Evolutionary conservation across 2,797 vertebrate genomes (phyloP).

Genomic region (Ibycter americanus): DNA sequence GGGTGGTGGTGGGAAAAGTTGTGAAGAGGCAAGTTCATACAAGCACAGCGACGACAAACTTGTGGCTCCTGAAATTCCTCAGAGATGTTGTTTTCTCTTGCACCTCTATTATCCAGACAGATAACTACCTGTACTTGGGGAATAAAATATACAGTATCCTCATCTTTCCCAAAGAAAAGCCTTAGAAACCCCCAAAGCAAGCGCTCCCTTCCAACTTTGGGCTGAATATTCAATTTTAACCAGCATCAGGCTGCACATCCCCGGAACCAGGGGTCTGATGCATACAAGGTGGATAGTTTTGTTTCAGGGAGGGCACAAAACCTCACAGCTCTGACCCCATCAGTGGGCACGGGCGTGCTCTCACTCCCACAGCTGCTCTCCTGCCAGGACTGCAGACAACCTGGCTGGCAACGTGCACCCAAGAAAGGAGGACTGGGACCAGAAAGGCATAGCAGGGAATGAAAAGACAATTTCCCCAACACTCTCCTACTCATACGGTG

Average conservation of each 20-base stretch:
- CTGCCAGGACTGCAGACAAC: not conserved
- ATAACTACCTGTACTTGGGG: not conserved
- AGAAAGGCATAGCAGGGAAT: not conserved
- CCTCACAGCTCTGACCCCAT: not conserved
- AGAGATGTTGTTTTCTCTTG: not conserved
- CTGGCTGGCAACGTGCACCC: not conserved
- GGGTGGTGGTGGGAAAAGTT: not conserved
- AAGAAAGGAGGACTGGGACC: not conserved
- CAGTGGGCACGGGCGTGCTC: not conserved
- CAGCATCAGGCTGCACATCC: not conserved
- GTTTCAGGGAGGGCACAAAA: not conserved
- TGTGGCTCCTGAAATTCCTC: not conserved
- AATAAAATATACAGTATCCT: not conserved
- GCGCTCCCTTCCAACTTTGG: rapidly evolving
- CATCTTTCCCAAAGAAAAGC: not conserved
- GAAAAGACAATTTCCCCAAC: not conserved
- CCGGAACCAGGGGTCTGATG: not conserved
- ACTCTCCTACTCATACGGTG: not conserved
- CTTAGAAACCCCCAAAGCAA: not conserved
- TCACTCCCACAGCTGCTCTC: not conserved
- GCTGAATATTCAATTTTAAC: not conserved
- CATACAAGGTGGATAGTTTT: not conserved
- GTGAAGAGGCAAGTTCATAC: not conserved
- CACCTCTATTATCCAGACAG: not conserved
- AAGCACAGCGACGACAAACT: not conserved